A percentile compares a stretch with the other conserved stretches of the same genome.
phyloP scores from a whole-genome alignment of 2,113 vertebrate genomes.

The Gopherus flavomarginatus region DNA sequence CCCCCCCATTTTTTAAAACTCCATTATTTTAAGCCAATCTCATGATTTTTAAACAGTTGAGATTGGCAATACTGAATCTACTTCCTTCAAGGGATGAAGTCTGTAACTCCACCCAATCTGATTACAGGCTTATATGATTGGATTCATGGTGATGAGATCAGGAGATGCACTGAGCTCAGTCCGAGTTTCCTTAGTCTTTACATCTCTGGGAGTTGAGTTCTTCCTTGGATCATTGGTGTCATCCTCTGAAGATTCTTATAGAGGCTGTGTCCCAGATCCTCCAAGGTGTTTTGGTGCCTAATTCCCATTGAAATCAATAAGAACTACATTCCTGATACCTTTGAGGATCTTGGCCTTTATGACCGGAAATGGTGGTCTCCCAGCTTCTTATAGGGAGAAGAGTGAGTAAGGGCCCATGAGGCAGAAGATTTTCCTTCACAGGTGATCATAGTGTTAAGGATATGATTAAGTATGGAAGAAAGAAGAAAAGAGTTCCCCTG shows the following conservation, averaged over 20 bases:
- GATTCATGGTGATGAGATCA: neutral
- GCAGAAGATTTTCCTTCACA: neutral
- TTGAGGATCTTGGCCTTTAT: neutral
- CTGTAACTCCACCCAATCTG: neutral
- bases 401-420: neutral
- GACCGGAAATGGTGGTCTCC: neutral
- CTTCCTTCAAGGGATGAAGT: neutral
- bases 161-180: neutral
- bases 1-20: neutral
- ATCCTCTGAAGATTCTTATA: neutral
- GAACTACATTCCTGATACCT: neutral
- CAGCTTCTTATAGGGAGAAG: neutral
- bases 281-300: neutral
- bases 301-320: neutral
- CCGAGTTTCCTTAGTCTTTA: neutral
- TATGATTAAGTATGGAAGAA: neutral
- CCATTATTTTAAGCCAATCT: neutral
- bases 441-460: neutral
- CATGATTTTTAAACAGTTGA: neutral
- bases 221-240: neutral
- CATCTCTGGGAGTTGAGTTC: neutral
- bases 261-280: too few species aligned
- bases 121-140: neutral
- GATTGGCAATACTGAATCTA: neutral
- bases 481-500: neutral